Percentiles rank a stretch among this genome's conserved stretches.
Evolutionary conservation across 2,113 vertebrate species (phyloP).

Genomic region (Antechinus stuartii): DNA sequence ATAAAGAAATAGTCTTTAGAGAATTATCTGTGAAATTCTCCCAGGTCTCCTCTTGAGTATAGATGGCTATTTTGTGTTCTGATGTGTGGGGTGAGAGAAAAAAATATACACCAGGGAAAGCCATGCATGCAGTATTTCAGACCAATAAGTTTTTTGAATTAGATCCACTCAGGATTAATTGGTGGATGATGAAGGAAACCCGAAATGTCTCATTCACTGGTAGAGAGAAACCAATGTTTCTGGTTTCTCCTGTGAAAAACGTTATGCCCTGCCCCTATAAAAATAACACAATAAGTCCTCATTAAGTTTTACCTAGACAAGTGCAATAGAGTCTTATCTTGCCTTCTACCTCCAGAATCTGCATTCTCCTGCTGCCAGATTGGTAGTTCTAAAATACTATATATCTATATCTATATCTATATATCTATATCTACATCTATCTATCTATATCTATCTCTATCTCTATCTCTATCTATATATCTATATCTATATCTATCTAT

Average conservation of each 20-base stretch:
- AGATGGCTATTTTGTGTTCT: not conserved
- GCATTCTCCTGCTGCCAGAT: not conserved
- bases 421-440: no score
- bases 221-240: not conserved
- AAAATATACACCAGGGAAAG: not conserved
- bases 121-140: not conserved
- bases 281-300: not conserved
- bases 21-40: not conserved
- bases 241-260: not conserved
- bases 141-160: not conserved
- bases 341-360: not conserved
- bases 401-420: no score
- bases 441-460: no score
- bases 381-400: not conserved
- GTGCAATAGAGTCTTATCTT: not conserved
- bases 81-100: not conserved
- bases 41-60: not conserved
- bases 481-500: no score
- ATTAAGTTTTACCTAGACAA: not conserved
- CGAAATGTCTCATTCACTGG: not conserved
- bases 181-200: not conserved
- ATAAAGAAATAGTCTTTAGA: not conserved
- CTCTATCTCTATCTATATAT: no score
- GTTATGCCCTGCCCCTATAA: not conserved
- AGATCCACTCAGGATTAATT: not conserved